Evolutionary conservation across 1,140 invertebrate species (phyloP), one percentile per base, ranked within the genome.

Genomic region (Uloborus diversus): DNA sequence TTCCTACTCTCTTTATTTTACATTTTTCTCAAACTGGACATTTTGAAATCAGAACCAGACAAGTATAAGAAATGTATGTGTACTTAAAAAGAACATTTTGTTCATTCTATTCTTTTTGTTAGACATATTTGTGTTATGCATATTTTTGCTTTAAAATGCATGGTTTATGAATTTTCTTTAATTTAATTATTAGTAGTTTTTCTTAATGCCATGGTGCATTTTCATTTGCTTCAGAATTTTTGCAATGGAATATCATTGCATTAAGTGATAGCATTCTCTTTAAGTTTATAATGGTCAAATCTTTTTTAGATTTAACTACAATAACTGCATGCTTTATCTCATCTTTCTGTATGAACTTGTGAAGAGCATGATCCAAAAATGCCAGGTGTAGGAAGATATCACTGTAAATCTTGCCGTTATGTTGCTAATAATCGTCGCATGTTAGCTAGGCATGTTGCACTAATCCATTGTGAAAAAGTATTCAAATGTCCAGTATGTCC

Each of bases 401-500:
- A 62, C 17, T 84, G 83, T 56, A 68, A 23, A 9, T 69, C 76
- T 13, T 84, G 83, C 35, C 32, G 68, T 28, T 84, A 79, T 56
- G 62, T 78, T 57, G 81, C 75, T 42, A 42, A 37, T 49, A 82
- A 71, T 37, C 70, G 70, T 28, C 79, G 82, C 37, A 81, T 83
- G 71, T 59, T 84, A 47, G 80, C 82, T 37, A 76, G 82, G 47
- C 83, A 84, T 65, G 73, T 47, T 53, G 76, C 81, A 4, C 53
- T 82, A 35, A 79, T 79, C n/a, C 83, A 84, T 66, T 78, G 62
- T 23, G 53, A 76, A 20, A 82, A 82, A 68, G 71, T 68, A 25
- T 80, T 81, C 53, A 82, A 70, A 49, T 84, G 83, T 80, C 81
- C 83, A 25, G 32, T 82, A 3, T 84, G 83, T 69, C 81, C 82